Evolutionary conservation across 2,888 invertebrate genomes (phyloP), one percentile per base, ranked within the genome.

Genomic region (Leptinotarsa juncta): DNA sequence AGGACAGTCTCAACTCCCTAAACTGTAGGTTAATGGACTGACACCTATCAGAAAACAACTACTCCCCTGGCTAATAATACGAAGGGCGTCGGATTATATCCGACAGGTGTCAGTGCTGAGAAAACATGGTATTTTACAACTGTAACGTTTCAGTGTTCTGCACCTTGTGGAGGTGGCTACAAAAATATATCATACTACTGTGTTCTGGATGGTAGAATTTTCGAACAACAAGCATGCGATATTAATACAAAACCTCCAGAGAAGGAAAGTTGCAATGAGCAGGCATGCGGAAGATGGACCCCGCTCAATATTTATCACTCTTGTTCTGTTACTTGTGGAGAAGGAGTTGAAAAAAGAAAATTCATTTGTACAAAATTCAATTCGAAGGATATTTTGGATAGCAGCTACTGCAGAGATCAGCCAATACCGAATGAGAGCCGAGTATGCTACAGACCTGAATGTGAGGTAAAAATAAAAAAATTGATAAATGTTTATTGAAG

Each of bases 101-200:
- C 26, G 26, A 5, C 26, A 32, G 26, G 26, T 32, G 26, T 5
- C 26, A 23, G 23, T 10, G 42, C 2, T 42, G 42, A 42, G 42
- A 42, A 42, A 42, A 42, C 42, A 42, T 42, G 10, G 42, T 42
- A 42, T 3, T 42, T 42, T 42, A 42, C 12, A 10, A 18, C 48
- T 18, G 42, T 26, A 3, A 68, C 32, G 16, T 85, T 77, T 83
- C 70, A 93, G 93, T 94, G 93, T 84, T 92, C 93, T 15, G 91
- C 89, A n/a, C 90, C 90, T 7, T 94, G 93, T 84, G 93, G 93
- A 3, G 86, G 86, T 48, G 93, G 93, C 4, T 84, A 82, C 76
- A 80, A 82, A 70, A 86, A 83, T 20, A 79, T 84, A 53, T 87
- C 88, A 2, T 89, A 90, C 75, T 90, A 89, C 86, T 92, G 92